A percentile compares a stretch with the other conserved stretches of the same genome.
Conservation (phyloP, 2,888 invertebrate genomes). For the Lysandra bellargus region DNA sequence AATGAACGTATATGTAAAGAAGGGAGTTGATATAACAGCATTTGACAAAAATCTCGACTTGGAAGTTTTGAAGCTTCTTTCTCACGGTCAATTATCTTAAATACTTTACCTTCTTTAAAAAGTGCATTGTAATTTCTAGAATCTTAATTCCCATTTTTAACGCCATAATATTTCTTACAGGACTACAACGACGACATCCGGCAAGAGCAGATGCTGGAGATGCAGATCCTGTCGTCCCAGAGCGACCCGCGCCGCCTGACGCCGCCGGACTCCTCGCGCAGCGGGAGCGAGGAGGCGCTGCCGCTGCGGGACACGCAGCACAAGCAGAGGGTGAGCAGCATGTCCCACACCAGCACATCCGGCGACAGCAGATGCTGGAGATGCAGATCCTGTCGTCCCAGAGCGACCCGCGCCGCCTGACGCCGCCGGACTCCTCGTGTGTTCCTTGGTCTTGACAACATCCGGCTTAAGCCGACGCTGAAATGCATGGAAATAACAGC, state of each 20-base stretch:
- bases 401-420: slow-evolving; percentile 68
- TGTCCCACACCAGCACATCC: not conserved
- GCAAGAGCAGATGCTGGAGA: slow-evolving; percentile 95
- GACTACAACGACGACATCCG: slow-evolving; percentile 95
- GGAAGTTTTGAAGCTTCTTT: not conserved
- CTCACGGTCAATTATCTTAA: too few species aligned
- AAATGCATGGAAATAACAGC: too few species aligned
- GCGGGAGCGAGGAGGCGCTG: slow-evolving; percentile 72
- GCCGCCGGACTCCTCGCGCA: slow-evolving; percentile 70
- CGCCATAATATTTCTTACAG: slow-evolving; percentile 64
- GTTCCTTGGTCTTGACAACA: too few species aligned
- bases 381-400: slow-evolving; percentile 87
- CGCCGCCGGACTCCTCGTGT: slow-evolving; percentile 67
- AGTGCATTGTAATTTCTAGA: too few species aligned
- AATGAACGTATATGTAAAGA: too few species aligned
- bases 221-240: slow-evolving; percentile 88
- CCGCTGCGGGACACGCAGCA: slow-evolving; percentile 62
- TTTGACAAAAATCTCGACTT: not conserved
- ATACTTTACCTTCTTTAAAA: too few species aligned
- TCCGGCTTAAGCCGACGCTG: too few species aligned
- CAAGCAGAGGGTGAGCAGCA: slow-evolving; percentile 61
- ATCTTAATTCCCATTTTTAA: not conserved
- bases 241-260: slow-evolving; percentile 69
- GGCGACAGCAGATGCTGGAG: too few species aligned
- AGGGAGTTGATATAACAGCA: not conserved